A percentile compares a stretch with the other conserved stretches of the same genome.
Evolutionary conservation across 2,888 invertebrate species (phyloP).

Genomic region (Adelphocoris suturalis): DNA sequence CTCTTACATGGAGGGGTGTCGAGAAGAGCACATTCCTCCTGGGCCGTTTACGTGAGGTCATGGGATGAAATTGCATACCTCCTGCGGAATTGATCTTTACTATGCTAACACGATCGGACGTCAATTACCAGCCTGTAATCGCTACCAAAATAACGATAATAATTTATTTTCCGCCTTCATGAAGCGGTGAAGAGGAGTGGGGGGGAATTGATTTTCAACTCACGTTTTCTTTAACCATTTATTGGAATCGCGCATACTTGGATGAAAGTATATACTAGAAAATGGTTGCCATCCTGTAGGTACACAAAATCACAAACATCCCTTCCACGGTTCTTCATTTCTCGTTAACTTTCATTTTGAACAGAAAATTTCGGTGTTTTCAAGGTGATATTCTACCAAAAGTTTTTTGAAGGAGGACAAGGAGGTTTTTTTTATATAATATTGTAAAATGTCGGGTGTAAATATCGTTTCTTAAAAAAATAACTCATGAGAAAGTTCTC

Average conservation of each 20-base stretch:
- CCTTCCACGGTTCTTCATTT: no score
- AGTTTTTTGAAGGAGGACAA: no score
- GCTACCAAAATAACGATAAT: constrained; percentile 70
- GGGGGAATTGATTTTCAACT: constrained; percentile 29
- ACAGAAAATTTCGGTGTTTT: no score
- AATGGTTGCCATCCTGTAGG: neutral
- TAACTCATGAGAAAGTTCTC: no score
- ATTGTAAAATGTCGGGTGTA: no score
- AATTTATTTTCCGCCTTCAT: neutral
- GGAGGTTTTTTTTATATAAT: no score
- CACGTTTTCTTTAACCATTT: constrained; percentile 52
- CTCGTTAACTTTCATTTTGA: no score
- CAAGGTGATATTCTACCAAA: no score
- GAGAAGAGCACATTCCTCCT: constrained; percentile 31
- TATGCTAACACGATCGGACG: constrained; percentile 53
- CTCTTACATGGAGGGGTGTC: neutral
- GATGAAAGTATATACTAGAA: neutral
- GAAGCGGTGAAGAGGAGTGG: neutral
- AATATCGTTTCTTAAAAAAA: no score
- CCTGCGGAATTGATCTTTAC: constrained; percentile 59
- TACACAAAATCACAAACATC: neutral
- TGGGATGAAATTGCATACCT: constrained; percentile 58
- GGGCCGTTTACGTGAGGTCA: constrained; percentile 66
- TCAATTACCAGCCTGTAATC: constrained; percentile 59
- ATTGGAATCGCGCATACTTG: neutral